Percentiles rank a stretch among this genome's conserved stretches.
phyloP scores from a whole-genome alignment of 2,113 vertebrate species.

The Phylloscopus trochilus region DNA sequence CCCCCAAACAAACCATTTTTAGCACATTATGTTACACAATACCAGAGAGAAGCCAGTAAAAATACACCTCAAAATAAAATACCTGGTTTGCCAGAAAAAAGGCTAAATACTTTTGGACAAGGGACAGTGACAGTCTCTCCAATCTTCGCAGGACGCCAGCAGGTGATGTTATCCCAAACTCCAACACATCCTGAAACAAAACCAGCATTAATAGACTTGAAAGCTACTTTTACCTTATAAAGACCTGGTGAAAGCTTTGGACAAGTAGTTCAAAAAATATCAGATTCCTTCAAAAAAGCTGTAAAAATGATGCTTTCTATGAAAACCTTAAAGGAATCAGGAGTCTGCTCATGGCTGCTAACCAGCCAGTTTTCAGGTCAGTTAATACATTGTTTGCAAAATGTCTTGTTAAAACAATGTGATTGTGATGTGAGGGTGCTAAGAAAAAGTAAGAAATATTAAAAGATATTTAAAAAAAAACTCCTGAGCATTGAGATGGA shows the following conservation, averaged over 20 bases:
- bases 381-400: background rate
- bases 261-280: background rate
- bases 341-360: background rate
- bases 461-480: background rate
- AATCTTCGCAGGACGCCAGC: conserved; percentile 76
- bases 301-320: background rate
- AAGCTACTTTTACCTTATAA: background rate
- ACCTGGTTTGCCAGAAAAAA: conserved; percentile 73
- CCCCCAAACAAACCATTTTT: background rate
- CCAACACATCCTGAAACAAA: conserved; percentile 74
- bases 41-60: background rate
- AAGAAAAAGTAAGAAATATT: background rate
- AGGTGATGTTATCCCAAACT: conserved; percentile 82
- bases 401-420: background rate
- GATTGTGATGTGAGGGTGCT: background rate
- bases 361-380: background rate
- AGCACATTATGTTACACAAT: background rate
- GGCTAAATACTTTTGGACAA: conserved; percentile 76
- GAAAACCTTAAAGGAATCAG: background rate
- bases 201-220: background rate
- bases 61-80: conserved; percentile 23
- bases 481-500: background rate
- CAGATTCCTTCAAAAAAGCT: background rate
- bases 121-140: conserved; percentile 81
- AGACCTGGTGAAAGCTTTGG: background rate